Evolutionary conservation across 2,888 invertebrate species (phyloP), one percentile per base, ranked within the genome.

Genomic region (Stenodera caucasica): DNA sequence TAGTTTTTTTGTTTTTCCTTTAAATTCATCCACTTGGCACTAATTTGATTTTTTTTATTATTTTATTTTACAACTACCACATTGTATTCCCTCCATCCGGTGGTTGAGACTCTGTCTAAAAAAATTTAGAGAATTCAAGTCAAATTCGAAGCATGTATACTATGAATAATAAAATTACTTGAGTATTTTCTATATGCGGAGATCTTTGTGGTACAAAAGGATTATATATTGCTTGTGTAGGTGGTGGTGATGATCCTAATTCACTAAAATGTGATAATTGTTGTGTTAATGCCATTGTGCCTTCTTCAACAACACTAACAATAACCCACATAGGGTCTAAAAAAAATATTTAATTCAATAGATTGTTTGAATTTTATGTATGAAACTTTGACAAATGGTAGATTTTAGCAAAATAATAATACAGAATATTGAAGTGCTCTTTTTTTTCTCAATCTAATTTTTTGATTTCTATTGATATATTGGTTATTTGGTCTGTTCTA

Each of bases 311-410:
- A 35, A 94, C 94, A 50, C 87, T 88, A 54, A 94, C 82, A 76
- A 92, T 90, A 65, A 90, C 88, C 90, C 90, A 92, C 76, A 94
- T 86, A 58, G 89, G 85, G 80, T 94, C 93, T 92, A 54, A 21
- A 69, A 67, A 54, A 29, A 45, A n/a, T n/a, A n/a, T n/a, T n/a
- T n/a, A n/a, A n/a, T 49, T 55, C 26, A 52, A 52, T 29, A 52
- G 2, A 26, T 30, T 26, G 14, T 29, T 30, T n/a, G n/a, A n/a
- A n/a, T n/a, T n/a, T n/a, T n/a, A n/a, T n/a, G n/a, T n/a, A n/a
- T n/a, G n/a, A n/a, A n/a, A n/a, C n/a, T n/a, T n/a, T n/a, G n/a
- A n/a, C n/a, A n/a, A n/a, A n/a, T n/a, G n/a, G n/a, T n/a, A n/a
- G n/a, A n/a, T n/a, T n/a, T n/a, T n/a, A n/a, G n/a, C n/a, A n/a